These are phyloP conservation scores for Oscheius sp. DNA, from an alignment of 2,888 invertebrate species.

Conservation along the genomic window DNA sequence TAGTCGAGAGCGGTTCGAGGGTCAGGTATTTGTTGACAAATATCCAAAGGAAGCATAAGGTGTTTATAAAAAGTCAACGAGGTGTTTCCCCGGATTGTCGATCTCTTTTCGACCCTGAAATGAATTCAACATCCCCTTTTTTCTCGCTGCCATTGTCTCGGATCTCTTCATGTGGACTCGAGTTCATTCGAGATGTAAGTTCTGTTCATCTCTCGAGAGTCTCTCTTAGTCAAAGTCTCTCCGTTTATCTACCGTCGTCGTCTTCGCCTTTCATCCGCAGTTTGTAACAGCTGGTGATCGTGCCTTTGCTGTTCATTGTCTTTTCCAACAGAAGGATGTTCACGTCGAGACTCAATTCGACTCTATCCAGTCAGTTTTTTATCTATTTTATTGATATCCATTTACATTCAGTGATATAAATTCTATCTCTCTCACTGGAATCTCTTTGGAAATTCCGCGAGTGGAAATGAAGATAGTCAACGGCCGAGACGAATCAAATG, in stretches of 20 bases:
- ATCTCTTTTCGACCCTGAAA: background rate
- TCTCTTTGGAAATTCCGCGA: conserved; percentile 3
- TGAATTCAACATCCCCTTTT: conserved; percentile 14
- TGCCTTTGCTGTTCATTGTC: conserved; percentile 33
- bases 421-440: background rate
- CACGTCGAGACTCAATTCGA: conserved; percentile 26
- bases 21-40: conserved; percentile 10
- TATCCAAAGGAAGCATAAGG: background rate
- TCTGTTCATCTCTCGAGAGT: background rate
- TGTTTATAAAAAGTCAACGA: conserved; percentile 28
- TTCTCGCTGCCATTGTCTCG: conserved; percentile 27
- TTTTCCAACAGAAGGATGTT: conserved; percentile 33
- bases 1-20: conserved; percentile 27
- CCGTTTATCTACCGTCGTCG: conserved; percentile 21
- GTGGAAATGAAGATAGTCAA: conserved; percentile 25
- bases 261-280: conserved; percentile 33
- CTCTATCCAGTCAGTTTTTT: conserved; percentile 16
- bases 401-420: conserved; percentile 6
- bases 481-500: conserved; percentile 1
- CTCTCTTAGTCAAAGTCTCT: conserved; percentile 28
- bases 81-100: conserved; percentile 23
- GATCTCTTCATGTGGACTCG: conserved; percentile 29
- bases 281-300: conserved; percentile 34
- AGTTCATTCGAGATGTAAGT: conserved; percentile 30
- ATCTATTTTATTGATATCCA: background rate